Evolutionary conservation across 2,888 invertebrate genomes (phyloP), one percentile per base, ranked within the genome.

Genomic region (Philopedon plagiatum): DNA sequence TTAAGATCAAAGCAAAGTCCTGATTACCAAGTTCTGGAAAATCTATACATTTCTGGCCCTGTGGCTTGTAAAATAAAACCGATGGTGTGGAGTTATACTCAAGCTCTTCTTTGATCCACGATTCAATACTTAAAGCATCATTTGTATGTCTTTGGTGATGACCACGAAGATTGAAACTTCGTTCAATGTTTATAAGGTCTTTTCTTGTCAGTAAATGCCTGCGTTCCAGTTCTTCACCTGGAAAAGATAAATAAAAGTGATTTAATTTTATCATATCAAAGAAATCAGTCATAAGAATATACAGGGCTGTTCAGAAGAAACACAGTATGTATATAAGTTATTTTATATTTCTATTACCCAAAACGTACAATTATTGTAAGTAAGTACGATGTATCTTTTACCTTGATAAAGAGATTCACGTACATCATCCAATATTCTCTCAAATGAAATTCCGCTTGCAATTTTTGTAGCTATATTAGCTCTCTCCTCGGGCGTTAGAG

Each of bases 1-100:
- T 29, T 18, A 80, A 75, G 8, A 78, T 72, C n/a, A 80, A 72
- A 19, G 77, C 54, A 71, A 80, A 80, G 73, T 80, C 80, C 11
- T 78, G 66, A 8, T 65, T 49, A 49, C 73, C 75, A 23, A 79
- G 66, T n/a, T 71, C 13, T 44, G 75, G 75, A 57, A 76, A 56
- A 15, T 75, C 29, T 29, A 7, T 29, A 19, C 8, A 9, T 2
- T 21, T 37, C 13, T 57, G 32, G 7, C 41, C 72, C 67, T 65
- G 75, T 51, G 15, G 77, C 73, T 73, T 79, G 72, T 65, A 75
- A 68, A 67, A 71, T 15, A 66, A 69, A 41, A 73, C 72, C 67
- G 29, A 29, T 29, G 29, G 29, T 29, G 29, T 29, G 7, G 5
- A 29, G 29, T 29, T 29, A 29, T 29, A 5, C 3, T 29, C 7